Evolutionary conservation across 1,140 invertebrate genomes (phyloP).

Genomic region (Plutomurus gul): DNA sequence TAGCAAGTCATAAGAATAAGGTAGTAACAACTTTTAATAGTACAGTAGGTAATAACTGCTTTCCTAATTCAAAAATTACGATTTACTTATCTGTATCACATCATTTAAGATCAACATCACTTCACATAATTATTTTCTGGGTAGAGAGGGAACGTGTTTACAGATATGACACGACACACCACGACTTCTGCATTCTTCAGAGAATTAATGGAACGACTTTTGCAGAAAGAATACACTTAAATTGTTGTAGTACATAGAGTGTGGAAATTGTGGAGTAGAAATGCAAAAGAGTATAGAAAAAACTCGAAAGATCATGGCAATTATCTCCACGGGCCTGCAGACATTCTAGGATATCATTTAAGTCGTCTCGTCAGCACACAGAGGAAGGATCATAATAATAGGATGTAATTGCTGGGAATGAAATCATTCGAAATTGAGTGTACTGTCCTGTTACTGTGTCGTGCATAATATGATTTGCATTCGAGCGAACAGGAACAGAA

Average conservation of each 20-base stretch:
- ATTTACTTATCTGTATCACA: conserved; percentile 4
- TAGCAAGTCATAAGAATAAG: too few species aligned
- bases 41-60: neutral
- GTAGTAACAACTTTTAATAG: too few species aligned
- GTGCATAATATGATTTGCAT: neutral
- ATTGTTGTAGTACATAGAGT: neutral
- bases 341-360: neutral
- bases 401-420: conserved; percentile 15
- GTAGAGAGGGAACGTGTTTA: neutral
- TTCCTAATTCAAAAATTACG: conserved; percentile 18
- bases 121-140: neutral
- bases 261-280: neutral
- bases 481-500: conserved; percentile 21
- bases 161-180: too few species aligned
- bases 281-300: too few species aligned
- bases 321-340: neutral
- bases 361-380: neutral
- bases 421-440: neutral
- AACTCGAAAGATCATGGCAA: conserved; percentile 4
- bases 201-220: neutral
- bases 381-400: neutral
- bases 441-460: neutral
- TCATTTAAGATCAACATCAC: conserved; percentile 8
- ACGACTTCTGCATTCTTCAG: neutral
- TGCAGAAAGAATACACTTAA: neutral